Percentiles rank a stretch among this genome's conserved stretches.
These are phyloP conservation scores for Rhagonycha lutea DNA, from an alignment of 2,888 invertebrate species.

Conservation along the genomic window DNA sequence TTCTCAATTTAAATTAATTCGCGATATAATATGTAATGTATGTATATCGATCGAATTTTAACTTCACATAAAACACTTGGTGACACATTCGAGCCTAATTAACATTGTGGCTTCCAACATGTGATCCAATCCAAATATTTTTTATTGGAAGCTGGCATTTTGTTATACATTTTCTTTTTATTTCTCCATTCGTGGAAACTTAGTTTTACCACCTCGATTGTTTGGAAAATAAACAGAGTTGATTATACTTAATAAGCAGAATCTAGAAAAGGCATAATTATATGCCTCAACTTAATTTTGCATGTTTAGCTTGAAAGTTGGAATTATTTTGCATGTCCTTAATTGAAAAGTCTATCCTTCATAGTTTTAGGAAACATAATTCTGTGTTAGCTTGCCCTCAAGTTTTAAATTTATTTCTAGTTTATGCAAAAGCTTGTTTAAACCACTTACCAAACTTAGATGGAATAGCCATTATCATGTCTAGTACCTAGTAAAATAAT, in stretches of 20 bases:
- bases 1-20: not conserved
- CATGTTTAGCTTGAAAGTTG: not conserved
- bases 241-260: not conserved
- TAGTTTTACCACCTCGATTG: not conserved
- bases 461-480: not conserved
- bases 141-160: no score
- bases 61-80: not conserved
- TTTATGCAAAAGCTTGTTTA: not conserved
- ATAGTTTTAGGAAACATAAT: not conserved
- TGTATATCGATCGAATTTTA: no score
- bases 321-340: not conserved
- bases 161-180: no score
- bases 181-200: not conserved
- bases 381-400: not conserved
- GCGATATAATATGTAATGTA: not conserved
- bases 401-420: not conserved
- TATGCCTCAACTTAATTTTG: not conserved
- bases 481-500: not conserved
- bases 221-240: not conserved
- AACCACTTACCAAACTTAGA: not conserved
- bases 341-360: not conserved
- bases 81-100: not conserved
- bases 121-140: not conserved
- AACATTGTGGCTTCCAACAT: not conserved
- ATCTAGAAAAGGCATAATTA: not conserved